Base-by-base conservation (phyloP, 1,140 invertebrate species). In the Mylabris phalerata region DNA sequence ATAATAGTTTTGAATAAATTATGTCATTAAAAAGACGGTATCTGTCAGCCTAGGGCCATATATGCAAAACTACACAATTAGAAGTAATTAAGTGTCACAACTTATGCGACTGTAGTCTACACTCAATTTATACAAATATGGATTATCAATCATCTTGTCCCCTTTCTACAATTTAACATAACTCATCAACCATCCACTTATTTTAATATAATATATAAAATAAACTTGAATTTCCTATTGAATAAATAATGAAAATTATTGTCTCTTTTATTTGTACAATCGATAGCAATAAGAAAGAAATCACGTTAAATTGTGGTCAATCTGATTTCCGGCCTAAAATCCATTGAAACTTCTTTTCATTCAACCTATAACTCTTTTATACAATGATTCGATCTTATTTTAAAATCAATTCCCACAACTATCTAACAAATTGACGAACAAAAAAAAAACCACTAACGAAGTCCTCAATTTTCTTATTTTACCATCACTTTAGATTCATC, bases 81-180 rank as follows among this genome's bases (percentile, higher is more conserved):
- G 24, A 46, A 45, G 43, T 54, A 54, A 54, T 54, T 54, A 54
- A 54, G 19, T 54, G 51, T 54, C 51, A 54, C 51, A 54, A 54
- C 42, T 42, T 45, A n/a, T 54, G 51, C 32, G 43, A 41, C 19
- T 41, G 9, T 46, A 26, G 39, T n/a, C n/a, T 10, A 43, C 32
- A 32, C 32, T 46, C 38, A 46, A 25, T 45, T 11, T 45, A 45
- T 45, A 45, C 11, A 45, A 45, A 24, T 45, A 13, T 45, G 6
- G 43, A 11, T 24, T 4, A 11, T 11, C 43, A 13, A 11, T 24
- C 43, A 45, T 11, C 43, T 5, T 45, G 11, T 13, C 11, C 43
- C 32, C 32, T 32, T 6, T 45, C 5, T 13, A 24, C 43, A 45
- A 13, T 45, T 45, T 45, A 24, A 4, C 4, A 24, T 26, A 48